Evolutionary conservation across 2,888 invertebrate species (phyloP), one percentile per base, ranked within the genome.

Genomic region (Mycalesis mineus): DNA sequence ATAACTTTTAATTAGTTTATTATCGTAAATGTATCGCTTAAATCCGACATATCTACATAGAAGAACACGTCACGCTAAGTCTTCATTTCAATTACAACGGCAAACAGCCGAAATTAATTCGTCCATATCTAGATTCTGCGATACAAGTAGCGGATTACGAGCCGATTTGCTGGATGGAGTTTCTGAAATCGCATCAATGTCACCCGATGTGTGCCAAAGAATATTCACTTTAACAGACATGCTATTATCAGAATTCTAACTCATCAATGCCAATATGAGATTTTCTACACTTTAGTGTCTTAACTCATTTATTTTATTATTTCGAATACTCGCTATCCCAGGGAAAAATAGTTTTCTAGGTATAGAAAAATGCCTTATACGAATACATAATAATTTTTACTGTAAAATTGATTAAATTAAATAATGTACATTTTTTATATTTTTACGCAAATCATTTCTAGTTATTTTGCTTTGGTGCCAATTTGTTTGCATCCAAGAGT

Each of bases 51-150:
- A 41, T 57, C 41, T 52, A 40, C 22, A 40, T 51, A 73, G 74
- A 51, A 73, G 74, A 73, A 77, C 74, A 73, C 76, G 78, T 77
- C 74, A 76, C 71, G 67, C 72, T 78, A 77, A 77, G 78, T 79
- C 82, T 75, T 77, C 75, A 69, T 80, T 84, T 82, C 84, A 87
- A 86, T 88, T 83, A 86, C 74, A 65, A 63, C 68, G 73, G 74
- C 82, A 76, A 76, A 77, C 75, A 79, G 71, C 76, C 76, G 68
- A 81, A 81, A 85, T 88, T 87, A 85, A 86, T 86, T 83, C 80
- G 73, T 71, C 70, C 77, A 80, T 83, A 84, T 84, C 82, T 72
- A 78, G 80, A 84, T 84, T 77, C 77, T 70, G 72, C 75, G 76
- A 80, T 80, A 80, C 77, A 78, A 81, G 82, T 78, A 80, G 78